Conservation (phyloP, 1,140 invertebrate species). For the Vollenhovia emeryi region DNA sequence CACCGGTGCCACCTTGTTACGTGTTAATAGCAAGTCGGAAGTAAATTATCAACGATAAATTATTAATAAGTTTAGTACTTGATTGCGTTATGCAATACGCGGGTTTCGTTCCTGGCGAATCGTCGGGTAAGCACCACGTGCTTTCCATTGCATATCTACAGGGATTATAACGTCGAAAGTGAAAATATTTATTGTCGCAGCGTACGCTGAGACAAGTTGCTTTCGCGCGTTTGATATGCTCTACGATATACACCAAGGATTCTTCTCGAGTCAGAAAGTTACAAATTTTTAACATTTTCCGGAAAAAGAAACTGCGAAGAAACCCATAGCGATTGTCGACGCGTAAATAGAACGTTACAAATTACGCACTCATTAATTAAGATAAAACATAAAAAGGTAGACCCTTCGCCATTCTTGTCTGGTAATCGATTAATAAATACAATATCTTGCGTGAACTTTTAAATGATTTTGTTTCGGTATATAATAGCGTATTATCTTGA, state of each 20-base stretch:
- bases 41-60: slow-evolving; percentile 61
- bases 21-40: slow-evolving; percentile 45
- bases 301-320: neutral
- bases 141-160: neutral
- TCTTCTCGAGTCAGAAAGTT: neutral
- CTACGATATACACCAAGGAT: neutral
- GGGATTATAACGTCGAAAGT: neutral
- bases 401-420: neutral
- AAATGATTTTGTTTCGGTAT: neutral
- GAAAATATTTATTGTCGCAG: neutral
- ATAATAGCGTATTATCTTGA: neutral
- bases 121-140: neutral
- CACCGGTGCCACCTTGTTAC: neutral
- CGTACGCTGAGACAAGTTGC: neutral
- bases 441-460: neutral
- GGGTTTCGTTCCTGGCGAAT: neutral
- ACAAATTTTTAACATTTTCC: neutral
- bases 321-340: neutral
- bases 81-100: neutral
- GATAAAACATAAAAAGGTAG: neutral
- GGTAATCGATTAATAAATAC: neutral
- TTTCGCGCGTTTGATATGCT: neutral
- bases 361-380: neutral
- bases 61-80: slow-evolving; percentile 19
- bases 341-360: neutral